Base-by-base conservation (phyloP, 23 tunicate genomes). In the Trididemnum nubilum region DNA sequence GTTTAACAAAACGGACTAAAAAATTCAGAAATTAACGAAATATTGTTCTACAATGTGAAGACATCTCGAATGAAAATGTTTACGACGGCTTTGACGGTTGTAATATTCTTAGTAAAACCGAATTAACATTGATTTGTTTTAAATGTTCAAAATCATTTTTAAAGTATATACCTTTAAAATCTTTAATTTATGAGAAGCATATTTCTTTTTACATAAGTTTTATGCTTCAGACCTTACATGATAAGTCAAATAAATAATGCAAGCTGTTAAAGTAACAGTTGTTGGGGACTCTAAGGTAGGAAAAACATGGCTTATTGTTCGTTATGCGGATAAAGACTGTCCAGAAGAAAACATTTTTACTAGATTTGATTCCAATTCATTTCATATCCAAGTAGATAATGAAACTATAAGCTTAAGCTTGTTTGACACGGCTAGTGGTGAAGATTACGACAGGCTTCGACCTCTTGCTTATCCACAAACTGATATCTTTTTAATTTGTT, bases 361-460 rank as follows among this genome's bases (percentile, higher is more conserved):
- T 44, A 15, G 9, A 15, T 15, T 44, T 44, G 54, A 44, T 15
- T 7, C 9, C 15, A 7, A 44, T 15, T 9, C 54, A 15, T 9
- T 15, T 44, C 9, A 44, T 44, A 15, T 44, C 15, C 12, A 7
- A 7, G 54, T 44, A 44, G 54, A 44, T 7, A 15, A 15, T 7
- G 15, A 44, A 44, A 15, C 54, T 44, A 15, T 44, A 15, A 44
- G 15, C 15, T 15, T 44, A 9, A 15, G 15, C 15, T 15, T 44
- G 9, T 44, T 9, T 9, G 83, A 85, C 34, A 76, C 83, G 1
- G 89, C 89, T 4, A 83, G 89, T 19, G 83, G 77, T 44, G 89
- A 83, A 73, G 87, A 83, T 63, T 83, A 73, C 37, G 87, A 83
- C 73, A 73, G 87, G 81, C 74, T 67, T 12, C 74, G 74, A 5